phyloP scores from a whole-genome alignment of 2,113 vertebrate genomes.

The Meriones unguiculatus region DNA sequence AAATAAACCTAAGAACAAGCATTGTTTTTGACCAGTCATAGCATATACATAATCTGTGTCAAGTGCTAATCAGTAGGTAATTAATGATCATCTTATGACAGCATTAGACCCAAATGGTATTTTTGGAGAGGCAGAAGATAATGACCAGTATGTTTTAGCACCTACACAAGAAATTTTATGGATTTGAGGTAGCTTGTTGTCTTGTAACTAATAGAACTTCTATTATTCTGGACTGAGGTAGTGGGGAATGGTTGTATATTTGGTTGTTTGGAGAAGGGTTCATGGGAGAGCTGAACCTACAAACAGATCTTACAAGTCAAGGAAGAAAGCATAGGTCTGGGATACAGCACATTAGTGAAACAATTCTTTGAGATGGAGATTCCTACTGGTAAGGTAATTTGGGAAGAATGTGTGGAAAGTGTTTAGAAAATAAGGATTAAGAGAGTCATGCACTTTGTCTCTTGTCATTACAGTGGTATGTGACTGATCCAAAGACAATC shows the following conservation, averaged over 20 bases:
- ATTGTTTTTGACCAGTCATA: background rate
- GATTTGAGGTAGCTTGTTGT: background rate
- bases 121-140: rapidly evolving
- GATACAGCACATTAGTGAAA: background rate
- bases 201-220: background rate
- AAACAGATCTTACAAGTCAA: background rate
- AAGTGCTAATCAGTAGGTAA: background rate
- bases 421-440: background rate
- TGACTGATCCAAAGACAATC: background rate
- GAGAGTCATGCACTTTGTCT: background rate
- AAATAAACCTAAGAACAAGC: background rate
- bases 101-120: background rate
- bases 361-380: background rate
- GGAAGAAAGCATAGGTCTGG: background rate
- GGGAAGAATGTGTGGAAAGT: background rate
- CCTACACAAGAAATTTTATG: background rate
- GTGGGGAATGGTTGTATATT: background rate
- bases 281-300: background rate
- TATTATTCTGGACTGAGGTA: background rate
- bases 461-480: background rate
- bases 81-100: background rate
- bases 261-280: background rate
- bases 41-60: no score
- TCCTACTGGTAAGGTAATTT: background rate
- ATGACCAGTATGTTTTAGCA: background rate